Conservation (phyloP, 2,113 vertebrate genomes). For the Rana temporaria region DNA sequence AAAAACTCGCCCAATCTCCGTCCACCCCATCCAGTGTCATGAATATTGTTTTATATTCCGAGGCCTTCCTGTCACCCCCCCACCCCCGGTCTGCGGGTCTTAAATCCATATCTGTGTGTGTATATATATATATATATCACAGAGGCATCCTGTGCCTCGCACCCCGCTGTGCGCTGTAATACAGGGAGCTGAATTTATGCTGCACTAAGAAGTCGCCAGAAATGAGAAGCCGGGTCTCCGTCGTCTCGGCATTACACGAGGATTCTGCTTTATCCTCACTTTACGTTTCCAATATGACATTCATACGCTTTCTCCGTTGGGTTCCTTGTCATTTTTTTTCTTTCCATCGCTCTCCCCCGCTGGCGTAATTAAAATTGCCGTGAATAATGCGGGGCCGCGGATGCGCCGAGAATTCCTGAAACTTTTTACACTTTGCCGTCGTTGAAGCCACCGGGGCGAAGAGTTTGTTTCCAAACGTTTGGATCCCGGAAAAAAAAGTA, state of each 20-base stretch:
- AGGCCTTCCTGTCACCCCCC: background rate
- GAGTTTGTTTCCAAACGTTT: constrained; percentile 2
- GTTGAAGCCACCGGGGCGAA: background rate
- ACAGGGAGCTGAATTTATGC: constrained; percentile 55
- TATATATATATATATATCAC: too few relatives aligned
- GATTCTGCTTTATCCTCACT: constrained; percentile 34
- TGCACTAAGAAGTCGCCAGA: constrained; percentile 51
- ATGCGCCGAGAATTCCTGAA: constrained; percentile 21
- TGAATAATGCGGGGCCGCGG: constrained; percentile 24
- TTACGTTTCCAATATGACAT: background rate
- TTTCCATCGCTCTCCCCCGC: constrained; percentile 16
- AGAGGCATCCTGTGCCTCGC: constrained; percentile 26
- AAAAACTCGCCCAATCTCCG: background rate
- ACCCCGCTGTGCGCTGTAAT: constrained; percentile 62
- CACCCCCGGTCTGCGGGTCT: background rate
- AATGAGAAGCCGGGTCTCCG: constrained; percentile 59
- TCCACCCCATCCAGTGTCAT: background rate
- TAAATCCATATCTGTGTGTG: background rate
- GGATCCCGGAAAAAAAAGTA: too few relatives aligned
- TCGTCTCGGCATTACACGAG: constrained; percentile 19
- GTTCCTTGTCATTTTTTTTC: constrained; percentile 52
- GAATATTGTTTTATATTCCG: background rate
- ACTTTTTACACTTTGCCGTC: constrained; percentile 22
- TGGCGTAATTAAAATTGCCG: constrained; percentile 49
- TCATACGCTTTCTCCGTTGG: constrained; percentile 59